Conservation (phyloP, 2,888 invertebrate species). For the Thymelicus lineola region DNA sequence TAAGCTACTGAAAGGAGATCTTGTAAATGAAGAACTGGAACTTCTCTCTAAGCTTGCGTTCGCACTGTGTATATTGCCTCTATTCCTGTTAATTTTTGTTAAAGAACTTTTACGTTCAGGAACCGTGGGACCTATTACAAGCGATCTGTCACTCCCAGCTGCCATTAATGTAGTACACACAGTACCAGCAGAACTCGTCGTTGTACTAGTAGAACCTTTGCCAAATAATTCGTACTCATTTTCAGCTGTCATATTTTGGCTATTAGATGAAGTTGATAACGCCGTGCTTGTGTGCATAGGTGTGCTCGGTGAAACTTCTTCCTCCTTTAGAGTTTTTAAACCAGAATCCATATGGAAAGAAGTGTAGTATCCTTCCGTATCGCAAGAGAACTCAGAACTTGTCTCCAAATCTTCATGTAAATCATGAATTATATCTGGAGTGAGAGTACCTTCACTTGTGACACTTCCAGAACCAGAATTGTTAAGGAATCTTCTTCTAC, state of each 20-base stretch:
- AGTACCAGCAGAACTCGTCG: constrained; percentile 95
- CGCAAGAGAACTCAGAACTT: constrained; percentile 96
- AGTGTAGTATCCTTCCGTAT: constrained; percentile 98
- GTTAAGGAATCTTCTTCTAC: constrained; percentile 87
- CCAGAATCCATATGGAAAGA: constrained; percentile 99
- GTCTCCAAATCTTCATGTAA: constrained; percentile 94
- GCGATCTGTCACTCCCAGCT: constrained; percentile 86
- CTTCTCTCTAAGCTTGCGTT: constrained; percentile 85
- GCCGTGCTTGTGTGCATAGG: constrained; percentile 90
- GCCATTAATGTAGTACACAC: constrained; percentile 93
- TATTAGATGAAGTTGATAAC: constrained; percentile 88
- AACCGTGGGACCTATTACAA: constrained; percentile 89
- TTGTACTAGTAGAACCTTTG: constrained; percentile 96
- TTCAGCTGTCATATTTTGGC: constrained; percentile 91
- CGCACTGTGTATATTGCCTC: constrained; percentile 76
- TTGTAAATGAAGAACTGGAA: constrained; percentile 69
- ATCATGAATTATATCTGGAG: constrained; percentile 93
- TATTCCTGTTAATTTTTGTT: constrained; percentile 84
- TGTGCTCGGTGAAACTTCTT: constrained; percentile 86
- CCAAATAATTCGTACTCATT: constrained; percentile 96
- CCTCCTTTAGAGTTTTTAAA: constrained; percentile 92
- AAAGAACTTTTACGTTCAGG: constrained; percentile 93
- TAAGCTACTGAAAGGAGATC: constrained; percentile 73
- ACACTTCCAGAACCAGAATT: constrained; percentile 93
- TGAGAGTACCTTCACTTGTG: constrained; percentile 93